Evolutionary conservation across 2,797 vertebrate species (phyloP).

Genomic region (Lateolabrax maculatus): DNA sequence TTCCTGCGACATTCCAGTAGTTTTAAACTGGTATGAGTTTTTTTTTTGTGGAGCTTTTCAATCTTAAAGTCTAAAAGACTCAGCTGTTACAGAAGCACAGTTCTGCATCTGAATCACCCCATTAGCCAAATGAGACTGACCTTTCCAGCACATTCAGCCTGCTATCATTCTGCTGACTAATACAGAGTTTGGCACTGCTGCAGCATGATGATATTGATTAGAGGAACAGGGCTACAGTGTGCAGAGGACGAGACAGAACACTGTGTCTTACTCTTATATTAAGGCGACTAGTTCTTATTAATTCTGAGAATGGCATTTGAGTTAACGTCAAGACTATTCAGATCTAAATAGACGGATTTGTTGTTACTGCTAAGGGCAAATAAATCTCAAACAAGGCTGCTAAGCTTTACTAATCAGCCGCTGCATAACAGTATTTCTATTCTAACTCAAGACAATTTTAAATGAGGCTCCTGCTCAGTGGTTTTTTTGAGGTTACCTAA

Average conservation of each 20-base stretch:
- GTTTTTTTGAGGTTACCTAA: not conserved
- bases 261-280: conserved; percentile 39
- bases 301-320: conserved; percentile 48
- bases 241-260: conserved; percentile 39
- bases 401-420: conserved; percentile 20
- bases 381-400: conserved; percentile 29
- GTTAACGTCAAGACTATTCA: conserved; percentile 52
- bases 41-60: conserved; percentile 33
- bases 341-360: conserved; percentile 52
- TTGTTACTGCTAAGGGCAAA: conserved; percentile 33
- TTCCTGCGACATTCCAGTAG: conserved; percentile 4
- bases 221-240: conserved; percentile 57
- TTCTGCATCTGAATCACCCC: conserved; percentile 64
- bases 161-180: conserved; percentile 78
- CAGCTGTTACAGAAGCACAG: conserved; percentile 42
- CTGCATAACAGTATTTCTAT: not conserved
- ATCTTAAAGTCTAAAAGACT: conserved; percentile 30
- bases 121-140: conserved; percentile 73
- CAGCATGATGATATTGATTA: conserved; percentile 78
- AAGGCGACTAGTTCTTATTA: conserved; percentile 40
- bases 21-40: not conserved
- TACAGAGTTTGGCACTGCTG: conserved; percentile 65
- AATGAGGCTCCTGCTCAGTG: not conserved
- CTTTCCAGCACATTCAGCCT: conserved; percentile 70
- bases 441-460: not conserved